Base-by-base conservation (phyloP, 2,113 vertebrate species). In the Zootoca vivipara region DNA sequence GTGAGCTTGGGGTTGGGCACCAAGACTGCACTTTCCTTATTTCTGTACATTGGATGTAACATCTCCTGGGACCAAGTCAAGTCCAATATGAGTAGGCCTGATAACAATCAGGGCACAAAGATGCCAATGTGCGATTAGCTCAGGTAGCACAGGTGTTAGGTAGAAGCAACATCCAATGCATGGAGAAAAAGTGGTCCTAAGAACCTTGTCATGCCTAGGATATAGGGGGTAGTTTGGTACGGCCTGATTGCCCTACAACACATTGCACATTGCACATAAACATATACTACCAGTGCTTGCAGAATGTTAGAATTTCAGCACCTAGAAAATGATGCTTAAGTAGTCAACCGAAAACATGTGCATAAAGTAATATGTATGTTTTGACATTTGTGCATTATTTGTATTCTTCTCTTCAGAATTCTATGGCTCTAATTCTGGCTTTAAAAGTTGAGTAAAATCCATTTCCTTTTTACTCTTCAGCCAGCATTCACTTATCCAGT, bases 401-500 rank as follows among this genome's bases (percentile, higher is more conserved):
- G 5, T 78, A 78, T 75, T 89, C 83, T 9, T 12, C 87, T 91
- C 46, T 81, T 89, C 77, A 67, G 72, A 92, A 92, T 84, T 56
- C 13, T n/a, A 74, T 86, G 75, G 69, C 69, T 79, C 9, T 85
- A 87, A 52, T 64, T 88, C 80, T 85, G 75, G 12, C 67, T 90
- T 20, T 83, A 83, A 85, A 92, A 89, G 58, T 78, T 86, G 38
- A 78, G 73, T 65, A 81, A 62, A 58, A 83, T 58, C 74, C 62
- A 65, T 82, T 83, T 70, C 69, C n/a, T 38, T 79, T 75, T 4
- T 83, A 52, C 16, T 73, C n/a, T 24, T 6, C 67, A 81, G 88
- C 90, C 82, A 85, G 42, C 13, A 80, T 40, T 73, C 74, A 38
- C 88, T 89, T 87, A 93, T 85, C 83, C 88, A 91, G 40, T 33